These are phyloP conservation scores for Cervus canadensis DNA, from an alignment of 2,113 vertebrate species.

Conservation along the genomic window DNA sequence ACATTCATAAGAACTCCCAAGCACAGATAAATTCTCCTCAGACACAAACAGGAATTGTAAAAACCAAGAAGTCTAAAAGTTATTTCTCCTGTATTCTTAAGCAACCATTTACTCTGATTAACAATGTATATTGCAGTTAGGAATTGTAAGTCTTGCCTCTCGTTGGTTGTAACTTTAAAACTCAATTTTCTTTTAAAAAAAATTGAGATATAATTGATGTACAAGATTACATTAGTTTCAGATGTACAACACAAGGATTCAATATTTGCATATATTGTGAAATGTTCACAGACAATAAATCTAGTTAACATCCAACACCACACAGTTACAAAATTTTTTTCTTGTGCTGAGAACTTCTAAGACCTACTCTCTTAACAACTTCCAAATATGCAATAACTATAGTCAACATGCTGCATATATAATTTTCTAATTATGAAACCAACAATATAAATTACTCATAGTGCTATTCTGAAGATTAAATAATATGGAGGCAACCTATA, in stretches of 20 bases:
- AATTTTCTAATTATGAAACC: constrained; percentile 38
- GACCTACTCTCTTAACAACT: neutral
- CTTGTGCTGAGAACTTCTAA: neutral
- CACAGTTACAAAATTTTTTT: neutral
- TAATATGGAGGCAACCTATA: neutral
- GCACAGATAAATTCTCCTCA: neutral
- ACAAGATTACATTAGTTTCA: neutral
- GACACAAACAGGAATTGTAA: neutral
- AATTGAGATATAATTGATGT: neutral
- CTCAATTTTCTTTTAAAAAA: neutral
- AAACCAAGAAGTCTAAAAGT: neutral
- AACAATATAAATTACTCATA: constrained; percentile 15
- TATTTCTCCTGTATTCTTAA: neutral
- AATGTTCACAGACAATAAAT: neutral
- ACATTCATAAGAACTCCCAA: neutral
- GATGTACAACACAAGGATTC: neutral
- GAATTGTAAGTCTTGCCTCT: neutral
- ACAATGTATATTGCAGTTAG: neutral
- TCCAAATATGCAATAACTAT: neutral
- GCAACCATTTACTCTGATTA: neutral
- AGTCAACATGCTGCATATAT: neutral
- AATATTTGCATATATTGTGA: neutral
- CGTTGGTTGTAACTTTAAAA: neutral
- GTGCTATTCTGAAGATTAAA: constrained; percentile 11
- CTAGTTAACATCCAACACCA: neutral